Percentiles rank a stretch among this genome's conserved stretches.
Evolutionary conservation across 2,888 invertebrate genomes (phyloP).

Genomic region (Meiosimyza platycephala): DNA sequence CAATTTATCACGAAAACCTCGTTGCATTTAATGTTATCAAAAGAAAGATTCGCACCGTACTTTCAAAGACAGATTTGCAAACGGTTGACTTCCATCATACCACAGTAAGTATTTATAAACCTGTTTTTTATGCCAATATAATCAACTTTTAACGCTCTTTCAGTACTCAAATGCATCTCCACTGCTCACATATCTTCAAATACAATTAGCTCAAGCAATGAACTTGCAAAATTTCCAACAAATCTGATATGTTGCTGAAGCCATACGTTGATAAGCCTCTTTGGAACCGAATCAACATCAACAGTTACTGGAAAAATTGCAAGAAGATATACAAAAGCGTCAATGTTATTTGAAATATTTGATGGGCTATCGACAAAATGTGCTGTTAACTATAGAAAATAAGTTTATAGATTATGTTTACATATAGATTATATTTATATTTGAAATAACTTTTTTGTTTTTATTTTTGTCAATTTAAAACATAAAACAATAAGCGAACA

Average conservation of each 20-base stretch:
- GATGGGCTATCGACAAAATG: conserved; percentile 81
- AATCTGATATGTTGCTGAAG: conserved; percentile 85
- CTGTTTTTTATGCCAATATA: neutral
- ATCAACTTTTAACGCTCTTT: conserved; percentile 29
- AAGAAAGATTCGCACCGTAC: too few relatives aligned
- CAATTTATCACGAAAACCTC: too few relatives aligned
- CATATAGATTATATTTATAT: too few relatives aligned
- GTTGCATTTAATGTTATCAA: too few relatives aligned
- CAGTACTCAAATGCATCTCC: conserved; percentile 63
- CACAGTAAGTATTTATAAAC: conserved; percentile 64
- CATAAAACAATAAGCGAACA: too few relatives aligned
- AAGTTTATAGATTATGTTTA: too few relatives aligned
- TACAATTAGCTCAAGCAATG: too few relatives aligned
- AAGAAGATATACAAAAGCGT: conserved; percentile 80
- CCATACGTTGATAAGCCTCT: conserved; percentile 80
- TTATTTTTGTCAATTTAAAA: too few relatives aligned
- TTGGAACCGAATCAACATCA: conserved; percentile 79
- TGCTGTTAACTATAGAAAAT: conserved; percentile 80
- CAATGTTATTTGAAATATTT: conserved; percentile 87
- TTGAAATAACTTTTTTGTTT: too few relatives aligned
- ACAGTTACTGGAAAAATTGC: conserved; percentile 79
- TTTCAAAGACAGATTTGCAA: conserved; percentile 84
- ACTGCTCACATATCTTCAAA: conserved; percentile 77
- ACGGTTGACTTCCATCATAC: conserved; percentile 74
- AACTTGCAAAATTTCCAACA: conserved; percentile 81